Conservation (phyloP, 2,888 invertebrate genomes). For the Teleiodes luculella region DNA sequence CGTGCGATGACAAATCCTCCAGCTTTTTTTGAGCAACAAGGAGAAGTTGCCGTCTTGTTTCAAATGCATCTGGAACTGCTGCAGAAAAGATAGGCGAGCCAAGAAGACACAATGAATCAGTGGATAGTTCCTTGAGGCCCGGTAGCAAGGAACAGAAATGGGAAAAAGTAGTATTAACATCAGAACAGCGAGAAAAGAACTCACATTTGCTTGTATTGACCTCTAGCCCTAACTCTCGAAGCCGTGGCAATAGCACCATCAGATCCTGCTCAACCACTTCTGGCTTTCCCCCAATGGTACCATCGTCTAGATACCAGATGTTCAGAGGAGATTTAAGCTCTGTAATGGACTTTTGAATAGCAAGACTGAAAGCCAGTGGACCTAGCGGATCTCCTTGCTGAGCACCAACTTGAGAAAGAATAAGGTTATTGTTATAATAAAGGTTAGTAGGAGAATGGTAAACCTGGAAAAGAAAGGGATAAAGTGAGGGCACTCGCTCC, state of each 20-base stretch:
- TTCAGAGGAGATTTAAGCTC: background rate
- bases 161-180: background rate
- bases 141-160: background rate
- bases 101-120: background rate
- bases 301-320: no score
- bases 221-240: background rate
- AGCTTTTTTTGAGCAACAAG: no score
- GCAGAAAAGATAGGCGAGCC: background rate
- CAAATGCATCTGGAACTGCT: background rate
- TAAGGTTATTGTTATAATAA: no score
- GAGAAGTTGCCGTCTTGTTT: background rate
- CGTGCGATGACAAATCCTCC: no score
- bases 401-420: no score
- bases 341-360: background rate
- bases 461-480: background rate
- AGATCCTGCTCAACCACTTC: constrained; percentile 2
- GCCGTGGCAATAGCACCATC: background rate
- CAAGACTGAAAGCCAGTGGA: background rate
- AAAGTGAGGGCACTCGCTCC: background rate
- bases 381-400: background rate
- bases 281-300: background rate
- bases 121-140: background rate
- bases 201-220: background rate
- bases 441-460: background rate
- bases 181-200: background rate